Evolutionary conservation across 2,113 vertebrate genomes (phyloP).

Genomic region (Carollia perspicillata): DNA sequence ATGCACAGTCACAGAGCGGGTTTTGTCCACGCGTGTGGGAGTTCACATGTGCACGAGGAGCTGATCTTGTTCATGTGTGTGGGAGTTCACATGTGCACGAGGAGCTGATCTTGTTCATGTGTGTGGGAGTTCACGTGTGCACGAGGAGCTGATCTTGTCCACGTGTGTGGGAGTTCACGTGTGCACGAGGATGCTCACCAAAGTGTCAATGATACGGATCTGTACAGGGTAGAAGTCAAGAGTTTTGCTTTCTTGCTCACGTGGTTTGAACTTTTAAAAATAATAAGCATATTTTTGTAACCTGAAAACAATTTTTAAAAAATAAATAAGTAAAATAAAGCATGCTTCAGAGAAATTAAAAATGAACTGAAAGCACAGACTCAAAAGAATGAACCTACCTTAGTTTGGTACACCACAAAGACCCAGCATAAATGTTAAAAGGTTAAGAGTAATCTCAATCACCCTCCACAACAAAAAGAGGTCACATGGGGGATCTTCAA

Average conservation of each 20-base stretch:
- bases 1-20: neutral
- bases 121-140: neutral
- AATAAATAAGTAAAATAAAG: conserved; percentile 37
- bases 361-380: conserved; percentile 25
- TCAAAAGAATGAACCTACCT: conserved; percentile 21
- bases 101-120: neutral
- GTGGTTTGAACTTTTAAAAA: neutral
- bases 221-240: neutral
- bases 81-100: too few species aligned
- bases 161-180: neutral
- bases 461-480: neutral
- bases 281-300: neutral
- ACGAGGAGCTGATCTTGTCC: neutral
- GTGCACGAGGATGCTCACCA: neutral
- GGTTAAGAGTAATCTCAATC: neutral
- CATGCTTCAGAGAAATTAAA: neutral
- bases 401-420: neutral
- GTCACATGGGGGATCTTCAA: neutral
- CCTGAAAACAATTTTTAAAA: neutral
- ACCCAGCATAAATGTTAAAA: neutral
- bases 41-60: neutral
- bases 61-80: too few species aligned
- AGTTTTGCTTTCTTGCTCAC: neutral
- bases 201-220: neutral
- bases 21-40: neutral